Percentiles rank a stretch among this genome's conserved stretches.
phyloP scores from a whole-genome alignment of 2,113 vertebrate genomes.

The Gyps fulvus region DNA sequence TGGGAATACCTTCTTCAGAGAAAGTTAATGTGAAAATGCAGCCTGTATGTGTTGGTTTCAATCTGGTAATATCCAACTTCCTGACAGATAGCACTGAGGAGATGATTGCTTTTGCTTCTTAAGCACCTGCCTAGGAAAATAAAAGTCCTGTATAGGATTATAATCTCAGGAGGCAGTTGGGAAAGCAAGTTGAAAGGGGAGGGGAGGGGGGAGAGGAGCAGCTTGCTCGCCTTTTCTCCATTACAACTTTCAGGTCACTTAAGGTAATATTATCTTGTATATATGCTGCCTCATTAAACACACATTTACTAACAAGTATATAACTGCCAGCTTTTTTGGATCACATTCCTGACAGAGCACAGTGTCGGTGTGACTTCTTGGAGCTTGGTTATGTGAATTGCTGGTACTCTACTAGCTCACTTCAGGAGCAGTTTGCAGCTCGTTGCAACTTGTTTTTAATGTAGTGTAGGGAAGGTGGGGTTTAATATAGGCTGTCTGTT shows the following conservation, averaged over 20 bases:
- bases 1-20: background rate
- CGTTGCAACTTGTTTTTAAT: background rate
- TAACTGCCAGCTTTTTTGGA: background rate
- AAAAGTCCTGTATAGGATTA: background rate
- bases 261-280: background rate
- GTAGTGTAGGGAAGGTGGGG: background rate
- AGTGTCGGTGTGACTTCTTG: background rate
- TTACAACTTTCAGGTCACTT: background rate
- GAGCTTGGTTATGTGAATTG: background rate
- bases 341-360: background rate
- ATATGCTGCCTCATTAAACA: background rate
- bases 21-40: background rate
- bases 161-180: background rate
- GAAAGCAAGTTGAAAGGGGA: background rate
- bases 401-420: background rate
- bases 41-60: background rate
- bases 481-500: background rate
- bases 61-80: background rate
- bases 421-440: constrained; percentile 1
- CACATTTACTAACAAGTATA: background rate
- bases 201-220: background rate
- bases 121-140: background rate
- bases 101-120: background rate
- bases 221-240: background rate
- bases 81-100: background rate